These are phyloP conservation scores for Frankliniella fusca DNA, from an alignment of 2,888 invertebrate species.

Conservation along the genomic window DNA sequence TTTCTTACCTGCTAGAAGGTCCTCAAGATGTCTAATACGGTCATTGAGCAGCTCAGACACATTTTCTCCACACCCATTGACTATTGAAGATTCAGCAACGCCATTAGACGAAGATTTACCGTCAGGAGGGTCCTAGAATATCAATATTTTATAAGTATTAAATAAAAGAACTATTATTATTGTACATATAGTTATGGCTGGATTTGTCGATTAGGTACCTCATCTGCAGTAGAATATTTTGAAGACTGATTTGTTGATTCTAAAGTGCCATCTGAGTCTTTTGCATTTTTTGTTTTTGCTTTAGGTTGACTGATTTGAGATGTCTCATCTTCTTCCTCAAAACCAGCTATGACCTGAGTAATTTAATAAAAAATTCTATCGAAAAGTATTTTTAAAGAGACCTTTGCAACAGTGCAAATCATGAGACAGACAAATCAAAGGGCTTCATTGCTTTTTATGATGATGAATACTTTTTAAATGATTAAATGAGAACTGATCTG, in stretches of 20 bases:
- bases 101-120: neutral
- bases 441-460: neutral
- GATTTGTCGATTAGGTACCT: neutral
- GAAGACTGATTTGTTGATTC: neutral
- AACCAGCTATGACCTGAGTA: neutral
- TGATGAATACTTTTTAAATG: neutral
- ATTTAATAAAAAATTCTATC: neutral
- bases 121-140: neutral
- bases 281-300: neutral
- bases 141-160: neutral
- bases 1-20: neutral
- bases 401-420: neutral
- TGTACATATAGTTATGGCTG: neutral
- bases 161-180: neutral
- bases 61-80: neutral
- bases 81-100: neutral
- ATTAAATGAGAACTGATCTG: neutral
- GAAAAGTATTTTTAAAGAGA: neutral
- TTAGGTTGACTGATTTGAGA: neutral
- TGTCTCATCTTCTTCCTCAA: neutral
- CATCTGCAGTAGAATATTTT: neutral
- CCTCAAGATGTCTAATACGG: neutral
- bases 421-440: neutral
- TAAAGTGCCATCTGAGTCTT: neutral
- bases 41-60: neutral